Evolutionary conservation across 2,888 invertebrate genomes (phyloP).

Genomic region (Dromius quadrimaculatus): DNA sequence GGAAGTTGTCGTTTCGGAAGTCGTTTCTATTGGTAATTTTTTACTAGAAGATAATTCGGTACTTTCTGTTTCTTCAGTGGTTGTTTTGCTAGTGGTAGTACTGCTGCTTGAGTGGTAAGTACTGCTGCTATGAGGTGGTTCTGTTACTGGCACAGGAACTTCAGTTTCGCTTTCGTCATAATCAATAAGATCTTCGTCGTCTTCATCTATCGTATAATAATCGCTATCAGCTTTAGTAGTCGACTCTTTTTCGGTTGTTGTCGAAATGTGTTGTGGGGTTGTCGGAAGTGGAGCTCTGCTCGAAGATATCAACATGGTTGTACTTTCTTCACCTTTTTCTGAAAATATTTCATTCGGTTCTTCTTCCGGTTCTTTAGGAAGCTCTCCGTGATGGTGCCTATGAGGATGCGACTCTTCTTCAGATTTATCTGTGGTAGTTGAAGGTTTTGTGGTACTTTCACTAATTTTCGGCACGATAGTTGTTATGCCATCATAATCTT

Average conservation of each 20-base stretch:
- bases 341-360: conserved; percentile 54
- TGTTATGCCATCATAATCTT: conserved; percentile 55
- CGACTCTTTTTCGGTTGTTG: conserved; percentile 34
- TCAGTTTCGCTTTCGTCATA: conserved; percentile 60
- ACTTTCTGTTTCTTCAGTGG: conserved; percentile 56
- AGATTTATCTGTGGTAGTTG: conserved; percentile 50
- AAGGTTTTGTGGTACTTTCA: conserved; percentile 32
- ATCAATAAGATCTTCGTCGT: conserved; percentile 60
- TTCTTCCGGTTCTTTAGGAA: conserved; percentile 53
- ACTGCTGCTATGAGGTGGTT: conserved; percentile 28
- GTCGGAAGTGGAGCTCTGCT: conserved; percentile 52
- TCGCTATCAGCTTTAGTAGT: conserved; percentile 56
- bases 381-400: conserved; percentile 68
- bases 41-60: conserved; percentile 37
- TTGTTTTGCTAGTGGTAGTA: conserved; percentile 52
- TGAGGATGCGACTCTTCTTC: conserved; percentile 63
- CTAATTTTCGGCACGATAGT: conserved; percentile 56
- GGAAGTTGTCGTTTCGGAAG: conserved; percentile 54
- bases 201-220: conserved; percentile 58
- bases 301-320: conserved; percentile 52
- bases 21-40: conserved; percentile 54
- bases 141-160: conserved; percentile 39
- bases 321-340: conserved; percentile 30
- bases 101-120: conserved; percentile 52
- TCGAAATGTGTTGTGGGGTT: conserved; percentile 47